Conservation (phyloP, 30 jellyfish, hydroid and myxozoan genomes). For the Nemopilema nomurai region DNA sequence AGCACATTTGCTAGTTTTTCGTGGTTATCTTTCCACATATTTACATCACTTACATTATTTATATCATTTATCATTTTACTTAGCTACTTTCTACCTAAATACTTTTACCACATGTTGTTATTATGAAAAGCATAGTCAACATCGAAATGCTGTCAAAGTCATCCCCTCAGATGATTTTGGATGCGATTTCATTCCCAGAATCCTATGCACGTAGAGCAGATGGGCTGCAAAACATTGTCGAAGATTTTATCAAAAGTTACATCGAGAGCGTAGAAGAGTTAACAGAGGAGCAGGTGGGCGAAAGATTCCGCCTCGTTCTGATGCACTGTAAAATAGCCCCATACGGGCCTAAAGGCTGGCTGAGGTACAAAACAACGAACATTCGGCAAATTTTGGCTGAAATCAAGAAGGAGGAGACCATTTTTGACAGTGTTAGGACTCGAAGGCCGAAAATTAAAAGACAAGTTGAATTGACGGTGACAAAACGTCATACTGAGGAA, state of each 20-base stretch:
- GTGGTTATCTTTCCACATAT: too few relatives aligned
- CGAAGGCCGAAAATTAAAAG: too few relatives aligned
- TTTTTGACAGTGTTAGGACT: not conserved
- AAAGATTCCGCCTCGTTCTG: slow-evolving; percentile 9
- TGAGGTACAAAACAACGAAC: slow-evolving; percentile 12
- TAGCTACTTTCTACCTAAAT: too few relatives aligned
- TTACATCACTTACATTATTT: too few relatives aligned
- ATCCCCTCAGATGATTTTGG: too few relatives aligned
- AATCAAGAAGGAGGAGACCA: slow-evolving; percentile 1
- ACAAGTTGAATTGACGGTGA: too few relatives aligned
- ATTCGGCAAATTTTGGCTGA: slow-evolving; percentile 15
- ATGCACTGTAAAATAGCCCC: slow-evolving; percentile 16
- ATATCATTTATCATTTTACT: too few relatives aligned
- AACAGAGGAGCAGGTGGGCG: slow-evolving; percentile 10
- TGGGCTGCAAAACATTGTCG: slow-evolving; percentile 6
- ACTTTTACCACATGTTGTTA: too few relatives aligned
- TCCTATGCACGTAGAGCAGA: not conserved
- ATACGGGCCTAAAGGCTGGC: slow-evolving; percentile 37
- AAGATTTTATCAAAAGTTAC: not conserved
- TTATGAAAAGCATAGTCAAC: too few relatives aligned
- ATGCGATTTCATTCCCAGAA: not conserved
- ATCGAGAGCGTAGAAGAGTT: slow-evolving; percentile 6
- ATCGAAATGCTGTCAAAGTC: too few relatives aligned
- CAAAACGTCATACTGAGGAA: too few relatives aligned
- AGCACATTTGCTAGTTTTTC: too few relatives aligned